These are phyloP conservation scores for Nephrocerus scutellatus DNA, from an alignment of 2,888 invertebrate species.

Conservation along the genomic window DNA sequence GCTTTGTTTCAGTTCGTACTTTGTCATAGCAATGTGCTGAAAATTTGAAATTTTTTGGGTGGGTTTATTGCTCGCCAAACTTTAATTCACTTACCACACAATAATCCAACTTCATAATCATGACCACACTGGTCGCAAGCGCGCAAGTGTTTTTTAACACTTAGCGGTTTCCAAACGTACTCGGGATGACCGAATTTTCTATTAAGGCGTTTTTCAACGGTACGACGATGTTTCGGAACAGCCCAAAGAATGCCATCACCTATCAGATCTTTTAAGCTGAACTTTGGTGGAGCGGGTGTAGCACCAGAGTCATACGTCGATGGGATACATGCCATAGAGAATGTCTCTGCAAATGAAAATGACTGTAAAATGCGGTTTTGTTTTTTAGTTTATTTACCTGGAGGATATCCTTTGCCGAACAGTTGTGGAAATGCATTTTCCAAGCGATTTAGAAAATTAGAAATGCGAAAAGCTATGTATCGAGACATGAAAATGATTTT, in stretches of 20 bases:
- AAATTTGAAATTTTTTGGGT: conserved; percentile 20
- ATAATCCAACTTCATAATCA: conserved; percentile 66
- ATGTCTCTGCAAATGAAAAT: conserved; percentile 12
- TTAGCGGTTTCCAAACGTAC: conserved; percentile 62
- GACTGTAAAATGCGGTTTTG: background rate
- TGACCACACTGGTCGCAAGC: conserved; percentile 79
- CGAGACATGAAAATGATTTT: conserved; percentile 31
- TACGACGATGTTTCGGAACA: conserved; percentile 64
- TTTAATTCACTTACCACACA: conserved; percentile 65
- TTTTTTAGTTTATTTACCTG: conserved; percentile 43
- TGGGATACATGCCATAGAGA: conserved; percentile 28
- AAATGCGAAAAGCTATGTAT: conserved; percentile 37
- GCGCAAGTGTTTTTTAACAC: conserved; percentile 65
- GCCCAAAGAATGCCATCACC: conserved; percentile 74
- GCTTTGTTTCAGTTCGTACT: conserved; percentile 72
- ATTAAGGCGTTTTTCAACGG: conserved; percentile 64
- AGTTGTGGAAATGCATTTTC: conserved; percentile 38
- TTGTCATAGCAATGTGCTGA: conserved; percentile 78
- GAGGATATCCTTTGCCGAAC: conserved; percentile 47
- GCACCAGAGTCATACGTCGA: background rate
- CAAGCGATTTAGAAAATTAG: conserved; percentile 44
- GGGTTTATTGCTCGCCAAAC: background rate
- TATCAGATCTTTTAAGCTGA: conserved; percentile 58
- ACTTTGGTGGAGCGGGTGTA: conserved; percentile 21
- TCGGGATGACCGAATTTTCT: conserved; percentile 66